Evolutionary conservation across 2,888 invertebrate genomes (phyloP), one percentile per base, ranked within the genome.

Genomic region (Amorpha juglandis): DNA sequence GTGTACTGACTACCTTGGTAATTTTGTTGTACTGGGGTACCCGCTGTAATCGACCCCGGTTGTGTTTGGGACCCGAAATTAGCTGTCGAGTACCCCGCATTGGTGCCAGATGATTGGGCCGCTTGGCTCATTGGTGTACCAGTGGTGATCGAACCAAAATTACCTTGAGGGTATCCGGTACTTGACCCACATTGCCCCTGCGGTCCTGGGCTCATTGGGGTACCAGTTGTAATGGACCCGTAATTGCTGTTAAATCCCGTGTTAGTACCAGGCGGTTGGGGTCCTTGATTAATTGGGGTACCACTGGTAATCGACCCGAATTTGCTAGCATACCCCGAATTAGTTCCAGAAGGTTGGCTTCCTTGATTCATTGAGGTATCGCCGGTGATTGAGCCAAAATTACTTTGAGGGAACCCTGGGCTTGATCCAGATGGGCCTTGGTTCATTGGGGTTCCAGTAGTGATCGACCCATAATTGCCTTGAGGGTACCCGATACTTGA

Each of bases 291-390:
- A 3, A 70, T 67, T 6, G 73, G 74, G 3, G 73, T 71, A 1
- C 71, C 73, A 53, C 67, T 69, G 0, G 68, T 71, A 11, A 74
- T 73, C 0, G 74, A 75, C 6, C 74, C 75, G 8, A 63, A 66
- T 19, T 63, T 66, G 8, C 35, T 35, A 14, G 19, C 1, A 19
- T 27, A 52, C 8, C 38, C 21, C 50, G 16, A 12, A 53, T 35
- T 42, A 27, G 62, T 51, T 27, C 55, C 33, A 48, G 65, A 48
- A 33, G 70, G 33, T 48, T 65, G 51, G 3, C 11, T 8, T 11
- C 51, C 51, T 52, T 52, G 51, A 7, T 47, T 70, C 21, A 76
- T 73, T 11, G 81, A 78, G 0, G 82, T 80, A 6, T 83, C 83
- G 42, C 76, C 72, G 0, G 76, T 64, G 6, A 82, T 81, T 0